A percentile compares a stretch with the other conserved stretches of the same genome.
Conservation (phyloP, 2,113 vertebrate genomes). For the Pogona vitticeps region DNA sequence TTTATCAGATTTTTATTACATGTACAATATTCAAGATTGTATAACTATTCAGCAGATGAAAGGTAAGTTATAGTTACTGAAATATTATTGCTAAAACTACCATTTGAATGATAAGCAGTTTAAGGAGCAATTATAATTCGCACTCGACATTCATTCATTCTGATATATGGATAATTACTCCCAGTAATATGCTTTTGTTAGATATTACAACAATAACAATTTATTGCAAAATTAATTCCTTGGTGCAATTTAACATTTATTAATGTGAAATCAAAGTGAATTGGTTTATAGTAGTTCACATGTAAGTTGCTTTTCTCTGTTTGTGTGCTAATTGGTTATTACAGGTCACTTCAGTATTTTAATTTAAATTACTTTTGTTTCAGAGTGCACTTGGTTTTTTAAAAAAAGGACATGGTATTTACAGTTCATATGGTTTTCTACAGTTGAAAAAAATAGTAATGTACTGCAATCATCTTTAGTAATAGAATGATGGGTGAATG, state of each 20-base stretch:
- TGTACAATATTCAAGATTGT: slow-evolving; percentile 34
- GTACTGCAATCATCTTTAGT: slow-evolving; percentile 85
- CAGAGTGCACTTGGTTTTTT: slow-evolving; percentile 73
- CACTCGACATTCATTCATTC: slow-evolving; percentile 79
- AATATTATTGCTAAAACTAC: slow-evolving; percentile 81
- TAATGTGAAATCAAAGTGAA: slow-evolving; percentile 78
- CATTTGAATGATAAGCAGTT: slow-evolving; percentile 85
- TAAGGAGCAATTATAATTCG: slow-evolving; percentile 78
- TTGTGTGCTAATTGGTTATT: slow-evolving; percentile 89
- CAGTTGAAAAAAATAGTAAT: slow-evolving; percentile 83
- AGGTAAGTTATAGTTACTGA: slow-evolving; percentile 71
- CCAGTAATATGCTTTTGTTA: slow-evolving; percentile 79
- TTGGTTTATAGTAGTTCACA: slow-evolving; percentile 75
- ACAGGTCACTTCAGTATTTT: slow-evolving; percentile 88
- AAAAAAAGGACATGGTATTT: slow-evolving; percentile 79
- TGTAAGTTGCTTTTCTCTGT: slow-evolving; percentile 71
- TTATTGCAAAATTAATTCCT: slow-evolving; percentile 86
- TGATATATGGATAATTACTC: slow-evolving; percentile 85
- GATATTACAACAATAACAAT: slow-evolving; percentile 83
- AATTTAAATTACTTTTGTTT: slow-evolving; percentile 80
- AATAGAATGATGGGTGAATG: slow-evolving; percentile 83
- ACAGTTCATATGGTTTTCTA: slow-evolving; percentile 81
- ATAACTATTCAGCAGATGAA: slow-evolving; percentile 60
- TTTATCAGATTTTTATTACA: slow-evolving; percentile 29
- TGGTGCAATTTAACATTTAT: slow-evolving; percentile 84